Percentiles rank a stretch among this genome's conserved stretches.
Conservation (phyloP, 2,113 vertebrate species). For the Lutjanus erythropterus region DNA sequence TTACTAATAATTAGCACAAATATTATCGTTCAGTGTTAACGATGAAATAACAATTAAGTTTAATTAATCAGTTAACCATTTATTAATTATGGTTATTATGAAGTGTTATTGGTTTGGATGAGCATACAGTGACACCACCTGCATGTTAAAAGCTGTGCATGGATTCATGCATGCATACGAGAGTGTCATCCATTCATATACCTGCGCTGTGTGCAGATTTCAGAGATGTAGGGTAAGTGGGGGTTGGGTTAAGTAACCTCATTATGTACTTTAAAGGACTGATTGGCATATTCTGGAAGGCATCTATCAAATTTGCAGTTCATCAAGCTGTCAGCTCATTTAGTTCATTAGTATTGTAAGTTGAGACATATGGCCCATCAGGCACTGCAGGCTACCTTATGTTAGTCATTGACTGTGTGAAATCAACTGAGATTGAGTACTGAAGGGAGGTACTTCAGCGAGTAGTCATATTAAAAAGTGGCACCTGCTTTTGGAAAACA, state of each 20-base stretch:
- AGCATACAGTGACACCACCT: too few species aligned
- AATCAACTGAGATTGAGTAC: background rate
- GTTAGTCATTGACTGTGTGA: slow-evolving; percentile 22
- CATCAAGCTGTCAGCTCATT: slow-evolving; percentile 58
- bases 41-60: too few species aligned
- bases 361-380: slow-evolving; percentile 45
- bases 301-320: slow-evolving; percentile 54
- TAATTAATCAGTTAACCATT: too few species aligned
- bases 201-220: slow-evolving; percentile 1
- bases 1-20: too few species aligned
- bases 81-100: too few species aligned
- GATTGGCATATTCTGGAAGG: slow-evolving; percentile 55
- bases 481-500: background rate
- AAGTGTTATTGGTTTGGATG: too few species aligned
- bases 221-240: slow-evolving; percentile 7
- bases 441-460: background rate
- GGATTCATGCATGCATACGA: slow-evolving; percentile 4
- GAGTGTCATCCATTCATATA: background rate
- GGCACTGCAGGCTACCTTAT: slow-evolving; percentile 38
- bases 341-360: slow-evolving; percentile 43
- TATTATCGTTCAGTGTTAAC: too few species aligned
- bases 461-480: slow-evolving; percentile 1
- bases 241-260: slow-evolving; percentile 25
- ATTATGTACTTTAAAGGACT: slow-evolving; percentile 48
- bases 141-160: background rate